A percentile compares a stretch with the other conserved stretches of the same genome.
phyloP scores from a whole-genome alignment of 2,113 vertebrate species.

The Brevimyrus niger region DNA sequence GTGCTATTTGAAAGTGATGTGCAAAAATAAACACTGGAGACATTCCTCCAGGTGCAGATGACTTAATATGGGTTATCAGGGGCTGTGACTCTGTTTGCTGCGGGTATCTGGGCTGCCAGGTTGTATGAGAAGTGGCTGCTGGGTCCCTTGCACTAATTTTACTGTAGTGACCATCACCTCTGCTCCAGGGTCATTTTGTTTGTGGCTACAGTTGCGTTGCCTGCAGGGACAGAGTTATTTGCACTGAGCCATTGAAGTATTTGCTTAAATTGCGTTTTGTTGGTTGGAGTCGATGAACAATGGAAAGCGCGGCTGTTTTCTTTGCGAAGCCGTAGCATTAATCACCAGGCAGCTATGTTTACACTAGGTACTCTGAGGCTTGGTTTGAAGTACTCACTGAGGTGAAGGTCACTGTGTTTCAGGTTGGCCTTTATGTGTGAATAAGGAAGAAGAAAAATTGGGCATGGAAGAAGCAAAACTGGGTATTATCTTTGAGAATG shows the following conservation, averaged over 20 bases:
- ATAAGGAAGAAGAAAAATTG: background rate
- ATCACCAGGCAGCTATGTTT: background rate
- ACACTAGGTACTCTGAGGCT: background rate
- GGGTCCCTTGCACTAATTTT: background rate
- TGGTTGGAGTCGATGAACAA: background rate
- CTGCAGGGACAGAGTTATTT: background rate
- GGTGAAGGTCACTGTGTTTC: background rate
- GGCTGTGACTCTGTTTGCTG: background rate
- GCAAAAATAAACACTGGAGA: background rate
- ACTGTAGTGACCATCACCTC: background rate
- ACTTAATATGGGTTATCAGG: background rate
- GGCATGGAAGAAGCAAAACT: background rate
- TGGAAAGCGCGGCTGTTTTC: background rate
- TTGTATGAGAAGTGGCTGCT: background rate
- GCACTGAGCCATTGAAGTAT: background rate
- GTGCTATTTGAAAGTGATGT: background rate
- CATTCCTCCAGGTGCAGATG: slow-evolving; percentile 3
- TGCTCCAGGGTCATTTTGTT: background rate
- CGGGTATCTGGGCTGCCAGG: background rate
- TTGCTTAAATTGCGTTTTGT: no score
- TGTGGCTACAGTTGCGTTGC: background rate
- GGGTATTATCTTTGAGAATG: background rate
- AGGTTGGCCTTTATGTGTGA: background rate
- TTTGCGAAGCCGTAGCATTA: background rate
- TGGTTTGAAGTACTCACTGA: background rate